A percentile compares a stretch with the other conserved stretches of the same genome.
These are phyloP conservation scores for Orientallactaga bullata DNA, from an alignment of 2,113 vertebrate species.

Conservation along the genomic window DNA sequence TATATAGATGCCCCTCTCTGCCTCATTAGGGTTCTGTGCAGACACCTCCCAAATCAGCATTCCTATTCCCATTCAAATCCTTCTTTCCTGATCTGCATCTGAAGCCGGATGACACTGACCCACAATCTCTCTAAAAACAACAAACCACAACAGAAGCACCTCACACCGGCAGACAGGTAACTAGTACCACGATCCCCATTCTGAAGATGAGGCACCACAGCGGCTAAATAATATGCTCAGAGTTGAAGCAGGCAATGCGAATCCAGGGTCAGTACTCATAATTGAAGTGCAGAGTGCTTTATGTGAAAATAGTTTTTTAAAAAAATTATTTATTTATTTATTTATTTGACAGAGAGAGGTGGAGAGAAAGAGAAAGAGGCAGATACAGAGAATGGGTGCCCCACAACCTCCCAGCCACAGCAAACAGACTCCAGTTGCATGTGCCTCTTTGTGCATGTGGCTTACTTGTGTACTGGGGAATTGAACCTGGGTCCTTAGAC, in stretches of 20 bases:
- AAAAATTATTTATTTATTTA: too few relatives aligned
- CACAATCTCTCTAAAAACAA: neutral
- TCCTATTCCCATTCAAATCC: neutral
- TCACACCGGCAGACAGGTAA: neutral
- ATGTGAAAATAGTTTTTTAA: too few relatives aligned
- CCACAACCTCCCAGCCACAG: too few relatives aligned
- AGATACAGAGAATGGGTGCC: too few relatives aligned
- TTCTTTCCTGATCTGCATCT: neutral
- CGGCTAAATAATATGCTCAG: neutral
- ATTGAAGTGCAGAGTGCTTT: neutral
- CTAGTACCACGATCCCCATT: neutral
- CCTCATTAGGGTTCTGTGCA: too few relatives aligned
- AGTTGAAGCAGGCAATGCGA: neutral
- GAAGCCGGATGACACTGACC: neutral
- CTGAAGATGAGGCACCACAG: neutral
- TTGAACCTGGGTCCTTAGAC: too few relatives aligned
- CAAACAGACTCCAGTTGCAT: too few relatives aligned
- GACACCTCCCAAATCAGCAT: neutral
- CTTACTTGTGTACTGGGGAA: too few relatives aligned
- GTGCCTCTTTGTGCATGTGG: too few relatives aligned
- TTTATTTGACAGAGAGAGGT: too few relatives aligned
- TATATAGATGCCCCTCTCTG: too few relatives aligned
- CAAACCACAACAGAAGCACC: neutral
- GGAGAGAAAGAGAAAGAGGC: too few relatives aligned
- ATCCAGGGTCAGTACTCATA: neutral